Evolutionary conservation across 2,888 invertebrate genomes (phyloP), one percentile per base, ranked within the genome.

Genomic region (Lordiphosa andalusiaca): DNA sequence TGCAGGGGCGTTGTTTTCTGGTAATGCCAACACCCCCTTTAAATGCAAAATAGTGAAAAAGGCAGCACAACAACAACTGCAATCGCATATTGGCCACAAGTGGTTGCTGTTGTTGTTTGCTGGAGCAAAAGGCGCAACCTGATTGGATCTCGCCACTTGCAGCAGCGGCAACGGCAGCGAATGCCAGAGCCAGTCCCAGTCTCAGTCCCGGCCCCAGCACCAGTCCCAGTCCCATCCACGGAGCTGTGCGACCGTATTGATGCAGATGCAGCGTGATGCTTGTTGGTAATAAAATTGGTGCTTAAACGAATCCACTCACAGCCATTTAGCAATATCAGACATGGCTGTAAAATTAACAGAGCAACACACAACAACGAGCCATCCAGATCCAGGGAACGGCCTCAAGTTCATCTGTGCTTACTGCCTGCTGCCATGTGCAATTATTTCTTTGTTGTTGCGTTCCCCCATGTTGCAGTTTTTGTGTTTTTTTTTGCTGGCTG

Each of bases 281-380:
- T 84, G 85, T 80, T 80, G 84, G 82, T 84, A 85, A 85, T 86
- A 85, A 86, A 85, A 86, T 85, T 84, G 86, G 84, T 85, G 86
- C 86, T 85, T 86, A 85, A 86, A 85, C 85, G 85, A 85, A 85
- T 83, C 86, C 85, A 85, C 86, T 85, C 85, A 86, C 77, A 85
- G 86, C 86, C 85, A 85, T 86, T 85, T 85, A 85, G 86, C 86
- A 85, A 84, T 86, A 84, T 85, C 81, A 83, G 84, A 86, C 85
- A 84, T 83, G 85, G 80, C 83, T 80, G 80, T 75, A 80, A 84
- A 84, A 81, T 84, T 81, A 80, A 84, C 80, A 80, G 85, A 82
- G 83, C 80, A 85, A 75, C 78, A 82, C 77, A 78, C 69, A 78
- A 58, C 30, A 35, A 53, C 42, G 53, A 51, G 41, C 51, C 49